Conservation (phyloP, 1,140 invertebrate genomes). For the Carposina sasakii region DNA sequence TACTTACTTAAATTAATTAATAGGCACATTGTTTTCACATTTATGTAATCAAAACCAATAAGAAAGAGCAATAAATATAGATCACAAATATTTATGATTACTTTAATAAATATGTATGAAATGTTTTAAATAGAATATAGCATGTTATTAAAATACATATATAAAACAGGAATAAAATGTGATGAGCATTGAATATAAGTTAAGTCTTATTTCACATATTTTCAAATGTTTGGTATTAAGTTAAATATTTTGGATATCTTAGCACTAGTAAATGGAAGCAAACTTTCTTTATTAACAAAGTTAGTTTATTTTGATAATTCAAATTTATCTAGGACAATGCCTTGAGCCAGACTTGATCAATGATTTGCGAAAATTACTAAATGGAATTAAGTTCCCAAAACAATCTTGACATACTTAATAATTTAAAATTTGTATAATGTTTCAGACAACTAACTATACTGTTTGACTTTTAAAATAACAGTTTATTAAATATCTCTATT, state of each 20-base stretch:
- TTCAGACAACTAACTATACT: slow-evolving; percentile 51
- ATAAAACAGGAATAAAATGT: no score
- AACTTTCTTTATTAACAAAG: no score
- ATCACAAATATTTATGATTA: no score
- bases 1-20: no score
- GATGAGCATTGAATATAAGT: slow-evolving; percentile 63
- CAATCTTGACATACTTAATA: slow-evolving; percentile 36
- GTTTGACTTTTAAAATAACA: slow-evolving; percentile 47
- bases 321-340: slow-evolving; percentile 6
- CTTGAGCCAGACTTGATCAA: slow-evolving; percentile 31
- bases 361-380: slow-evolving; percentile 41
- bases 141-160: no score
- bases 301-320: slow-evolving; percentile 3
- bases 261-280: slow-evolving; percentile 11
- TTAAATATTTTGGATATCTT: slow-evolving; percentile 14
- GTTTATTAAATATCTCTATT: slow-evolving; percentile 51
- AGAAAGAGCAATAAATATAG: no score
- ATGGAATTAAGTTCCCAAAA: slow-evolving; percentile 68
- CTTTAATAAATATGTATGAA: no score
- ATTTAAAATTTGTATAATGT: slow-evolving; percentile 55
- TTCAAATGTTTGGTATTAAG: slow-evolving; percentile 64
- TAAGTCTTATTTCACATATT: slow-evolving; percentile 66
- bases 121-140: no score
- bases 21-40: no score
- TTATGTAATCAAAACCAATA: no score